Evolutionary conservation across 2,113 vertebrate genomes (phyloP).

Genomic region (Herpetotheres cachinnans): DNA sequence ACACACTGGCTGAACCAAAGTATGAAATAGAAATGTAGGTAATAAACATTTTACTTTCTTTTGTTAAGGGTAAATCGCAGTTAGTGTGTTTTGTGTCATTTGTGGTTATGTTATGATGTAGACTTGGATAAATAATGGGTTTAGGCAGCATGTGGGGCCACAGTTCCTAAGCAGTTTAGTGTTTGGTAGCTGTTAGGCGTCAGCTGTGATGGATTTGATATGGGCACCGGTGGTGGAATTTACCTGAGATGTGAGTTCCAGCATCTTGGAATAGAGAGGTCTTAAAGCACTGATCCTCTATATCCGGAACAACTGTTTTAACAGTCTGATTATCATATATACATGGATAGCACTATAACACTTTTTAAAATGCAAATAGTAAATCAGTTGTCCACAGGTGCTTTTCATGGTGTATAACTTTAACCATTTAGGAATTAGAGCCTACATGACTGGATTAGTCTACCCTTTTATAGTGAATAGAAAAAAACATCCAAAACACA

Average conservation of each 20-base stretch:
- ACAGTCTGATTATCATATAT: neutral
- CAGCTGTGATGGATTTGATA: neutral
- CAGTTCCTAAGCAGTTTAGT: neutral
- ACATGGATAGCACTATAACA: neutral
- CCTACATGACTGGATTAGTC: neutral
- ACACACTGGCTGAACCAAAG: neutral
- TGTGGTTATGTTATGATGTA: neutral
- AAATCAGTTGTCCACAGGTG: neutral
- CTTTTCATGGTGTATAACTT: neutral
- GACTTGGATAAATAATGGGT: neutral
- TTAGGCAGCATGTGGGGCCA: neutral
- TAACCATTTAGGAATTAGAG: neutral
- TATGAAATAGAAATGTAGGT: neutral
- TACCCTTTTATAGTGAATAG: neutral
- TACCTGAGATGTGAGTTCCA: neutral
- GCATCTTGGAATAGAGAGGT: neutral
- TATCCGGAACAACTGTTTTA: neutral
- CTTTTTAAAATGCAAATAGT: neutral
- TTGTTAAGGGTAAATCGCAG: neutral
- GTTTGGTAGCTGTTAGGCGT: neutral
- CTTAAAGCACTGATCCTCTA: neutral
- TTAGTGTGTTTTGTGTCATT: neutral
- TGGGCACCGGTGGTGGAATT: rapidly evolving
- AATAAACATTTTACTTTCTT: neutral
- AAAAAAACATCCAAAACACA: neutral